phyloP scores from a whole-genome alignment of 2,113 vertebrate species.

The Blennius ocellaris region DNA sequence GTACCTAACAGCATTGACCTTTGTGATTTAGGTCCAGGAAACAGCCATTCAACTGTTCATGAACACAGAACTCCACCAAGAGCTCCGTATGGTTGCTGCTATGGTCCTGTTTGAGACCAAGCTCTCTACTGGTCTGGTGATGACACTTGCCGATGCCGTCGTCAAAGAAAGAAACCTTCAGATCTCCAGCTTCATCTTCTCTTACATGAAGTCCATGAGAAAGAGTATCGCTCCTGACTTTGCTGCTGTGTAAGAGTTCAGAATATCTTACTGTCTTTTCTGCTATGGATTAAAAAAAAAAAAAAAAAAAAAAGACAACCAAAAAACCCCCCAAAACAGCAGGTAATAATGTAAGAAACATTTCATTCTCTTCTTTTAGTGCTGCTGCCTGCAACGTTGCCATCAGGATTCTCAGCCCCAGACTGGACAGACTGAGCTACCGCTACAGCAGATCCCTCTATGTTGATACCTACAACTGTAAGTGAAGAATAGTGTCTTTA shows the following conservation, averaged over 20 bases:
- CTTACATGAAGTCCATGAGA: conserved; percentile 86
- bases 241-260: conserved; percentile 82
- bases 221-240: conserved; percentile 82
- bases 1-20: background rate
- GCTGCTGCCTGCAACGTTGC: conserved; percentile 88
- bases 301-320: too few relatives aligned
- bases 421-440: conserved; percentile 80
- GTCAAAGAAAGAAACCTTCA: conserved; percentile 84
- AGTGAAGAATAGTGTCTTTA: conserved; percentile 44
- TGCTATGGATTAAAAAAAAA: background rate
- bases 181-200: conserved; percentile 86
- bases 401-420: conserved; percentile 84
- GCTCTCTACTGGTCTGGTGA: conserved; percentile 80
- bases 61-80: conserved; percentile 72
- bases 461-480: conserved; percentile 79
- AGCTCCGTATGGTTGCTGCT: conserved; percentile 85
- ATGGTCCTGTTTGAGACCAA: conserved; percentile 86
- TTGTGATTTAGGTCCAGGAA: conserved; percentile 84
- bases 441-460: conserved; percentile 83
- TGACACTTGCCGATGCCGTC: conserved; percentile 76
- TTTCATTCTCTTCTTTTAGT: conserved; percentile 72
- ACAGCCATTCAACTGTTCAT: conserved; percentile 83
- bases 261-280: background rate
- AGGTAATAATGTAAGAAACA: background rate
- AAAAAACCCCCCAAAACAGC: too few relatives aligned